Base-by-base conservation (phyloP, 2,888 invertebrate genomes). In the Formica aserva region DNA sequence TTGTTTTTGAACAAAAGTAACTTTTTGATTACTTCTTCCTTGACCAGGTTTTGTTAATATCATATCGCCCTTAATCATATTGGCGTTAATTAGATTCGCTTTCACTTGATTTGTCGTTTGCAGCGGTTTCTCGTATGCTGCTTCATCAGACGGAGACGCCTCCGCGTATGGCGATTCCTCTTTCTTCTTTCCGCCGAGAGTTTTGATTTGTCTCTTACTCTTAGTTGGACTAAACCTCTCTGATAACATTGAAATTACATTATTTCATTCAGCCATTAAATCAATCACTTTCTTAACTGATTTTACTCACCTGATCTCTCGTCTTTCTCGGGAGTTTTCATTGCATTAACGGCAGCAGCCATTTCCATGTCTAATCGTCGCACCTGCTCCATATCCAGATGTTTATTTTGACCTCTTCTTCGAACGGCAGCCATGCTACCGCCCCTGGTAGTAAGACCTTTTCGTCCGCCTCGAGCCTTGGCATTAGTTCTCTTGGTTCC, bases 61-160 rank as follows among this genome's bases (percentile, higher is more conserved):
- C 94, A 94, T 94, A 65, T 94, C 94, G 4, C 94, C 94, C 78
- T 94, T 94, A n/a, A 94, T 92, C 93, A 94, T 94, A 74, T 94
- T 94, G 15, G 94, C 92, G 80, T 85, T 96, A 94, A 93, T 96
- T 95, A 92, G 94, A 95, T 93, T 95, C 93, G 91, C 96, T 95
- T 91, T 96, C 94, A 91, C 95, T 95, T 90, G 95, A 95, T 92
- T 95, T 87, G 91, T 94, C 87, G 92, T 93, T 89, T 90, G 95
- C 90, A 89, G 88, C 57, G 91, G 91, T 87, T 93, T 94, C 32
- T 93, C 92, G 22, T 86, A 62, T 0, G 26, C 26, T 0, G 85
- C 69, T 4, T 92, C 92, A 63, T 92, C 32, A 3, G 84, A 57
- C 26, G 76, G 29, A 5, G 88, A 52, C 0, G 90, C 57, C 62